Conservation (phyloP, 2,888 invertebrate genomes). For the Lepeophtheirus nordmannii region DNA sequence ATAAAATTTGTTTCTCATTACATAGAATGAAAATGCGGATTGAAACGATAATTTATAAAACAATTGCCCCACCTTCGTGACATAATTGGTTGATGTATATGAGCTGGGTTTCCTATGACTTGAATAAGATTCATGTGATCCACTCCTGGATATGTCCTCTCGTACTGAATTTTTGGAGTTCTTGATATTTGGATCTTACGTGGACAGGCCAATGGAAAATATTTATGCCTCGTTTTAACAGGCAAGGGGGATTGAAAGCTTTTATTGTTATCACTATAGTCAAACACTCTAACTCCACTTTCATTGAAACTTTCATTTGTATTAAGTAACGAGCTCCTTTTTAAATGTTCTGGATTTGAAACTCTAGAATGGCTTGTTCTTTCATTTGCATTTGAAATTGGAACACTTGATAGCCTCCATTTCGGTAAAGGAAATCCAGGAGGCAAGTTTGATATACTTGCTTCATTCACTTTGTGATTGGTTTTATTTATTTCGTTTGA, state of each 20-base stretch:
- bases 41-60: background rate
- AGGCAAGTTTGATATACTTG: no score
- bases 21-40: background rate
- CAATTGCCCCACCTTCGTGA: background rate
- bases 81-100: background rate
- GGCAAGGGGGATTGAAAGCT: background rate
- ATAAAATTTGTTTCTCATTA: no score
- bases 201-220: background rate
- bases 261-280: background rate
- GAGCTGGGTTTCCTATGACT: conserved; percentile 3
- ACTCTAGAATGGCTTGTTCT: no score
- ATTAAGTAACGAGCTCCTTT: no score
- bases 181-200: background rate
- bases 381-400: no score
- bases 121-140: conserved; percentile 6
- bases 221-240: background rate
- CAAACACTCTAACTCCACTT: background rate
- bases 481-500: background rate
- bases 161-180: background rate
- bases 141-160: background rate
- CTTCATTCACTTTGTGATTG: no score
- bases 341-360: no score
- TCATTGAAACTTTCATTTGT: background rate
- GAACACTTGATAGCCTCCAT: no score
- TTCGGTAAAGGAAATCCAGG: no score